Percentiles rank a stretch among this genome's conserved stretches.
Conservation (phyloP, 1,140 invertebrate genomes). For the Elysia chlorotica region DNA sequence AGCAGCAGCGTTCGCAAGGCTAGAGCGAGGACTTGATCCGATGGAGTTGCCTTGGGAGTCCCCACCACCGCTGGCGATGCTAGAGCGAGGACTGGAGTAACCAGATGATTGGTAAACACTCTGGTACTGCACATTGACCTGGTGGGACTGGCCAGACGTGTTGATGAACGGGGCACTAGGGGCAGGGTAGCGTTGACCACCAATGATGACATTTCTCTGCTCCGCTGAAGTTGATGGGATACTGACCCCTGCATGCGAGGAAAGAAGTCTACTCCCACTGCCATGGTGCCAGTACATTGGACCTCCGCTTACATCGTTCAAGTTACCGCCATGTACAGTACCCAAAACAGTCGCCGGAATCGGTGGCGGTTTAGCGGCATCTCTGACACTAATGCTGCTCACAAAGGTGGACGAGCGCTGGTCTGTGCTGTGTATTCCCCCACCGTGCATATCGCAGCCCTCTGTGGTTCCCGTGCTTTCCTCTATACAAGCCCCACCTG, state of each 20-base stretch:
- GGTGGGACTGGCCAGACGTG: neutral
- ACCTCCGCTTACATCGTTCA: constrained; percentile 10
- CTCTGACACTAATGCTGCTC: constrained; percentile 10
- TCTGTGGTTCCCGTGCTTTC: neutral
- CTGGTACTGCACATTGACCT: constrained; percentile 20
- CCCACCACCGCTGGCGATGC: constrained; percentile 68
- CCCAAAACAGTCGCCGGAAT: constrained; percentile 30
- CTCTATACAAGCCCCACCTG: neutral
- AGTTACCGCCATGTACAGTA: neutral
- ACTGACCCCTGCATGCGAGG: no score
- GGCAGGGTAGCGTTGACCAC: constrained; percentile 28
- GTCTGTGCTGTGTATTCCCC: constrained; percentile 5
- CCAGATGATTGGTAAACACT: constrained; percentile 25
- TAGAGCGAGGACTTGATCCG: constrained; percentile 67
- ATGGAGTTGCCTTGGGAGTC: constrained; percentile 69
- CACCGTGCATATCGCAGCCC: constrained; percentile 4
- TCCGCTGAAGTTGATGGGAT: constrained; percentile 9
- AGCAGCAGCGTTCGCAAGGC: constrained; percentile 61
- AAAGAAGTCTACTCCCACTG: no score
- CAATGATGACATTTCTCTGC: constrained; percentile 25
- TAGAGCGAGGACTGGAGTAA: constrained; percentile 49
- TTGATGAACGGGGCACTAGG: constrained; percentile 25
- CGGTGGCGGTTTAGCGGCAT: constrained; percentile 20
- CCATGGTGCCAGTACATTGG: constrained; percentile 7
- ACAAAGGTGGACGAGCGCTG: constrained; percentile 18